Conservation (phyloP, 2,113 vertebrate species). For the Oceanodroma tethys region DNA sequence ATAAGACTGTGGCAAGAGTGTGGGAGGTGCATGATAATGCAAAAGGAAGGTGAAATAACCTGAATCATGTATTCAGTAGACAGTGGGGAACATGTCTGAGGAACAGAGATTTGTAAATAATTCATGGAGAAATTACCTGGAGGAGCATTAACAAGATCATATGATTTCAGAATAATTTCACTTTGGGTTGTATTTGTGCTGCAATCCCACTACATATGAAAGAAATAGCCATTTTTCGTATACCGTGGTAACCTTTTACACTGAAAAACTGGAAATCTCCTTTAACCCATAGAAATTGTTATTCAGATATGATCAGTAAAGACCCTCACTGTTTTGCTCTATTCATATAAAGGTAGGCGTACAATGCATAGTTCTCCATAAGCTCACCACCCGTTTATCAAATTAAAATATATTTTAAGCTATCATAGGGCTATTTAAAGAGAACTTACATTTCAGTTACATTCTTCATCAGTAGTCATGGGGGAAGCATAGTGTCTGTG, state of each 20-base stretch:
- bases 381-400: neutral
- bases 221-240: neutral
- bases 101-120: slow-evolving; percentile 21
- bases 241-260: neutral
- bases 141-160: neutral
- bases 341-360: neutral
- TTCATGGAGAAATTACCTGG: neutral
- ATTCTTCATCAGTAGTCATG: neutral
- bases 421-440: neutral
- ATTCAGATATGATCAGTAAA: neutral
- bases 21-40: neutral
- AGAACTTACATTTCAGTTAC: neutral
- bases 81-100: neutral
- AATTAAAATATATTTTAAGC: neutral
- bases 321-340: neutral
- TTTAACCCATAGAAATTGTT: neutral
- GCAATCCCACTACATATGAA: neutral
- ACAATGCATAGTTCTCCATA: neutral
- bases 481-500: neutral
- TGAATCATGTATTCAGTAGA: neutral
- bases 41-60: neutral
- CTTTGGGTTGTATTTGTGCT: neutral
- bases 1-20: neutral
- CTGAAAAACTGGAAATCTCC: neutral
- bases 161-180: neutral